phyloP scores from a whole-genome alignment of 2,113 vertebrate species.

The Pseudorhombus dupliciocellatus region DNA sequence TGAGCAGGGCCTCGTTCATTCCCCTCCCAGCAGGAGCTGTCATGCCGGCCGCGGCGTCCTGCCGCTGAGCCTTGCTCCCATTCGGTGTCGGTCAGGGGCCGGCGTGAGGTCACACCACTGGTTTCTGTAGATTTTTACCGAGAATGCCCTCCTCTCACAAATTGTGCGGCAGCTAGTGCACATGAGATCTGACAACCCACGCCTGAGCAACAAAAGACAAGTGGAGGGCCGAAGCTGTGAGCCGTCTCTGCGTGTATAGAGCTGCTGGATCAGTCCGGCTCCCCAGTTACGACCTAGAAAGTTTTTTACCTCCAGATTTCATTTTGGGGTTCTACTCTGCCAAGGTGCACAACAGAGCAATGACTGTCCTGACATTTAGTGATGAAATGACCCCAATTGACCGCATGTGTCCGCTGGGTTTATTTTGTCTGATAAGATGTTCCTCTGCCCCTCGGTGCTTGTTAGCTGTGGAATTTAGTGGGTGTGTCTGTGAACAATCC shows the following conservation, averaged over 20 bases:
- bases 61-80: constrained; percentile 52
- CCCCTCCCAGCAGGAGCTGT: constrained; percentile 70
- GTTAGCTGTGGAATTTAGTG: constrained; percentile 68
- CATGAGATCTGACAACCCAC: constrained; percentile 60
- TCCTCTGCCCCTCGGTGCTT: constrained; percentile 53
- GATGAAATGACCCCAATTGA: constrained; percentile 27
- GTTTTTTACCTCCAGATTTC: constrained; percentile 1
- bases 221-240: constrained; percentile 12
- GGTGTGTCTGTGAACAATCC: constrained; percentile 33
- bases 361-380: constrained; percentile 25
- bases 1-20: constrained; percentile 47
- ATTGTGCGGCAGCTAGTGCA: constrained; percentile 16
- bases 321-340: constrained; percentile 17
- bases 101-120: constrained; percentile 60
- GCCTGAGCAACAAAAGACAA: constrained; percentile 47
- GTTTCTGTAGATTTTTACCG: constrained; percentile 39
- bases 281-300: constrained; percentile 22
- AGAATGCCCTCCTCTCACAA: constrained; percentile 23
- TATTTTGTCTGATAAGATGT: constrained; percentile 61
- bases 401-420: constrained; percentile 37
- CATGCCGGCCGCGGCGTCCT: constrained; percentile 55
- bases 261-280: background rate
- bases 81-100: constrained; percentile 60
- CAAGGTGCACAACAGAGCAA: constrained; percentile 5
- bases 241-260: constrained; percentile 22